Conservation (phyloP, 2,797 vertebrate genomes). For the Morus bassanus region DNA sequence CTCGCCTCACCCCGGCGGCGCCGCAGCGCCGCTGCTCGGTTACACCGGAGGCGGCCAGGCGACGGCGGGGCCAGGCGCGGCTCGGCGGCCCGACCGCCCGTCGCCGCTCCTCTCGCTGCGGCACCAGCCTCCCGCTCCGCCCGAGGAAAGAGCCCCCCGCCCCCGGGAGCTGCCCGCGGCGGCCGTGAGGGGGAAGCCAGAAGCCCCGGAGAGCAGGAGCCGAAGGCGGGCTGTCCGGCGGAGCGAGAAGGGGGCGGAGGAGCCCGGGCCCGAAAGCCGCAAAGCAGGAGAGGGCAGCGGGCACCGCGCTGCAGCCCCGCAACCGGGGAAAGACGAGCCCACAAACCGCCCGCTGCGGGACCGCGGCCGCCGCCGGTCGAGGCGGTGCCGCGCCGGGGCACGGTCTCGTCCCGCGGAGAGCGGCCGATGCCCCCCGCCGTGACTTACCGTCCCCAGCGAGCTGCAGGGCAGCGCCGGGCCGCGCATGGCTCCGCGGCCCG, state of each 20-base stretch:
- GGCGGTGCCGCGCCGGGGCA: neutral
- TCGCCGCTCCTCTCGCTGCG: neutral
- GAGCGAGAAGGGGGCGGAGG: neutral
- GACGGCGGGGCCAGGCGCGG: neutral
- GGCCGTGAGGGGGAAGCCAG: neutral
- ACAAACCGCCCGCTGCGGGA: neutral
- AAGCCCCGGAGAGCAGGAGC: neutral
- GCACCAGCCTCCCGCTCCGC: neutral
- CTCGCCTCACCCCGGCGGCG: neutral
- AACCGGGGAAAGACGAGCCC: neutral
- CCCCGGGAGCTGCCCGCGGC: no score
- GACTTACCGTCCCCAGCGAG: conserved; percentile 2
- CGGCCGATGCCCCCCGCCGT: neutral
- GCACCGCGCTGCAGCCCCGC: neutral
- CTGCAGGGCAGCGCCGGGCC: neutral
- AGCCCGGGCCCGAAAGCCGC: neutral
- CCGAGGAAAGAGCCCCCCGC: no score
- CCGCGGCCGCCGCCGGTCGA: neutral
- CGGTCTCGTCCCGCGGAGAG: neutral
- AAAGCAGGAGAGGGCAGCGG: neutral
- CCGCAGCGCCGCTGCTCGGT: neutral
- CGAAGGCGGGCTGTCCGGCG: neutral
- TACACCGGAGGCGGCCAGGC: neutral
- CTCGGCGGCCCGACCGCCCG: neutral
- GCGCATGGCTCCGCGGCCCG: neutral